phyloP scores from a whole-genome alignment of 2,888 invertebrate species.

The Camponotus fellah region DNA sequence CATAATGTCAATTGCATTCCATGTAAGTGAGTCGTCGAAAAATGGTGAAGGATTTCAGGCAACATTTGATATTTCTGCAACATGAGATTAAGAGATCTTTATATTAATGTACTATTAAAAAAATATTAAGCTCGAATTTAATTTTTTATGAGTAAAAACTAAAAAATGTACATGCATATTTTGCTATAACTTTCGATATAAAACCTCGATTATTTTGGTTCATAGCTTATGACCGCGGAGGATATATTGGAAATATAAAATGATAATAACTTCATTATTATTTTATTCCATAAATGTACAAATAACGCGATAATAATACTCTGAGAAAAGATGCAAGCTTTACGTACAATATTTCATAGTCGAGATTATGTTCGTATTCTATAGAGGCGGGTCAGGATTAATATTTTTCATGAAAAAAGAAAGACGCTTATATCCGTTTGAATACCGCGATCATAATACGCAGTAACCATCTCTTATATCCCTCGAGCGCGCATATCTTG shows the following conservation, averaged over 20 bases:
- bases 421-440: slow-evolving; percentile 46
- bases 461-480: slow-evolving; percentile 45
- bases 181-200: not conserved
- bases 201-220: not conserved
- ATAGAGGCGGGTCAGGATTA: slow-evolving; percentile 25
- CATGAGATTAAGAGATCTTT: not conserved
- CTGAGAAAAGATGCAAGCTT: not conserved
- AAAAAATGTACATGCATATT: not conserved
- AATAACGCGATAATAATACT: not conserved
- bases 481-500: slow-evolving; percentile 35
- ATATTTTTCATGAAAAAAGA: slow-evolving; percentile 23
- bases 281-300: not conserved
- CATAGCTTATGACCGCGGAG: not conserved
- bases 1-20: slow-evolving; percentile 34
- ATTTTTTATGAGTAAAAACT: not conserved
- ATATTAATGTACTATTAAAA: not conserved
- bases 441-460: slow-evolving; percentile 45
- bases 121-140: not conserved
- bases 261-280: not conserved
- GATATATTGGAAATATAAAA: not conserved
- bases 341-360: not conserved
- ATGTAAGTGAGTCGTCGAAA: slow-evolving; percentile 18
- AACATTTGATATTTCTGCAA: not conserved
- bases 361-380: slow-evolving; percentile 31
- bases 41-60: not conserved